Evolutionary conservation across 2,888 invertebrate species (phyloP).

Genomic region (Caenorhabditis zanzibari): DNA sequence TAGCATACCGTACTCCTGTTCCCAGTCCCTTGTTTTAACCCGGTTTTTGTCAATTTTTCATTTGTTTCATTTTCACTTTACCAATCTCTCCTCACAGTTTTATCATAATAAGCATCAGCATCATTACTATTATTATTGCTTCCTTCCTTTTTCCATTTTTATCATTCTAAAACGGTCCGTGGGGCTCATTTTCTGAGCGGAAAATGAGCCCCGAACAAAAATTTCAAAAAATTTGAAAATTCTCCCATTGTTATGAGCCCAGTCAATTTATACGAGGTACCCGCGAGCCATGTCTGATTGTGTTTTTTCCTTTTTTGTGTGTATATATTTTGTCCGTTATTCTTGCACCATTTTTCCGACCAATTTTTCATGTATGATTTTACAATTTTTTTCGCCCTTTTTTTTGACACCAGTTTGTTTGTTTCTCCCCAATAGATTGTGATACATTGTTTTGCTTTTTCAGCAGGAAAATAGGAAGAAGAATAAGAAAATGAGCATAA

Average conservation of each 20-base stretch:
- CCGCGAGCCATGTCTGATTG: too few relatives aligned
- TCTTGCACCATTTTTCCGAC: constrained; percentile 32
- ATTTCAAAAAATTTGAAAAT: not conserved
- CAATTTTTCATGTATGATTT: constrained; percentile 29
- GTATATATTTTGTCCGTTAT: constrained; percentile 56
- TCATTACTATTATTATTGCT: constrained; percentile 14
- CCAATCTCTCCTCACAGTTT: not conserved
- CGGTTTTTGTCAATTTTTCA: not conserved
- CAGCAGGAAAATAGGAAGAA: not conserved
- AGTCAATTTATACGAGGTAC: not conserved
- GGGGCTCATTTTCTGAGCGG: not conserved
- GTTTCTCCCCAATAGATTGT: constrained; percentile 13
- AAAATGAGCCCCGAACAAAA: constrained; percentile 13
- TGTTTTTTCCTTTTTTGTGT: not conserved
- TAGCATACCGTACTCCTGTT: not conserved
- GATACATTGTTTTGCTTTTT: not conserved
- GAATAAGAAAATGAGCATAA: not conserved
- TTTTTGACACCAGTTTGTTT: too few relatives aligned
- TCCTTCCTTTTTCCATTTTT: not conserved
- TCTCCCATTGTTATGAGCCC: not conserved
- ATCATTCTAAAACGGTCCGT: not conserved
- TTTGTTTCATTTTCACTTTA: not conserved
- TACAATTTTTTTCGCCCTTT: not conserved
- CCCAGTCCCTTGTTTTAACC: not conserved
- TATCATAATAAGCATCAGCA: constrained; percentile 2